Conservation (phyloP, 2,888 invertebrate species). For the Drosophila cognata region DNA sequence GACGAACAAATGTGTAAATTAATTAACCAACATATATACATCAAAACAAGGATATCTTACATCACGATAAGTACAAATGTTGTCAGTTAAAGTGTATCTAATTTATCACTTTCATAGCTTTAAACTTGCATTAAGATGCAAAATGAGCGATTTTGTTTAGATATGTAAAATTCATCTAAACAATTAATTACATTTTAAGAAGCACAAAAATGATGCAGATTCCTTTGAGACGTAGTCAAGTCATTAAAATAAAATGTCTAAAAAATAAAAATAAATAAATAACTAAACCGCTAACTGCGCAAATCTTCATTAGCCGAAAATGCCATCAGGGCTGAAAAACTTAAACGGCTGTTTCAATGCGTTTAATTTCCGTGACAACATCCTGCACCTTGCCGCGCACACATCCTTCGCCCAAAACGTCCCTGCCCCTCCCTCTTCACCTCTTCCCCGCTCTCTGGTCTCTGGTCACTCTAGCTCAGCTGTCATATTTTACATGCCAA, state of each 20-base stretch:
- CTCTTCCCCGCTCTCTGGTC: not conserved
- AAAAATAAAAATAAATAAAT: not conserved
- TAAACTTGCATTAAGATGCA: not conserved
- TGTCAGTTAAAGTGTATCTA: not conserved
- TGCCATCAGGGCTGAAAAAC: conserved; percentile 23
- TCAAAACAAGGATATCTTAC: not conserved
- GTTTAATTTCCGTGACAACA: conserved; percentile 74
- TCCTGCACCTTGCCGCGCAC: conserved; percentile 53
- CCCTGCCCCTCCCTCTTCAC: accelerated
- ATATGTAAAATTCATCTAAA: not conserved
- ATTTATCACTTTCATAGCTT: not conserved
- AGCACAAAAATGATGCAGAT: not conserved
- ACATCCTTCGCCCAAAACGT: conserved; percentile 32
- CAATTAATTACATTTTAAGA: not conserved
- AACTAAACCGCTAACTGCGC: conserved; percentile 13
- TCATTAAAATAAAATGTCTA: not conserved
- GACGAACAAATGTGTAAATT: not conserved
- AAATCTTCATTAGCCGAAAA: conserved; percentile 18
- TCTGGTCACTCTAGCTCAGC: conserved; percentile 44
- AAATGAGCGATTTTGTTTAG: not conserved
- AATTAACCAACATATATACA: not conserved
- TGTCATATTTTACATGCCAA: conserved; percentile 52
- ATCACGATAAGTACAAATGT: not conserved
- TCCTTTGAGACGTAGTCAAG: conserved; percentile 12
- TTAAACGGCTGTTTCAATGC: conserved; percentile 55